Evolutionary conservation across 1,140 invertebrate genomes (phyloP).

Genomic region (Propsilocerus akamusi): DNA sequence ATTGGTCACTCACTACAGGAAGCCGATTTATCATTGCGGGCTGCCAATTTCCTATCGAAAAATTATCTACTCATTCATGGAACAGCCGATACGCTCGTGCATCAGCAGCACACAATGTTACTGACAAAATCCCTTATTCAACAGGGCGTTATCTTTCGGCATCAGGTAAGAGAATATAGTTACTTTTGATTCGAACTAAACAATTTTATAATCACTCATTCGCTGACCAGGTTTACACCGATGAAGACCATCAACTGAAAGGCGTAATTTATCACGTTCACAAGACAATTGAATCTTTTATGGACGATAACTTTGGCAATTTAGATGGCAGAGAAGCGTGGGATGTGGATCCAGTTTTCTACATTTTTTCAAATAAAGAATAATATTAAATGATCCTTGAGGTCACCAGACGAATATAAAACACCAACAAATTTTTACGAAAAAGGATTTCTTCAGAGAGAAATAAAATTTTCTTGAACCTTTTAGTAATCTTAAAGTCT

Average conservation of each 20-base stretch:
- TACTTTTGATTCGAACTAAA: background rate
- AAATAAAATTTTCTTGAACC: no score
- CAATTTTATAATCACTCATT: background rate
- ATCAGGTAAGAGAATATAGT: slow-evolving; percentile 38
- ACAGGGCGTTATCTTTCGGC: slow-evolving; percentile 52
- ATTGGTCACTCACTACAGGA: slow-evolving; percentile 37
- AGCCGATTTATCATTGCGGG: slow-evolving; percentile 49
- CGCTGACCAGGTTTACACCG: slow-evolving; percentile 55
- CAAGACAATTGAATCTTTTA: slow-evolving; percentile 65
- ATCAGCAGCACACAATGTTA: slow-evolving; percentile 66
- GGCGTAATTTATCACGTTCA: slow-evolving; percentile 56
- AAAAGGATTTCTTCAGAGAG: no score
- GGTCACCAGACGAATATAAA: no score
- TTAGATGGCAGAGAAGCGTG: slow-evolving; percentile 44
- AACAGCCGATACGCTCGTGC: slow-evolving; percentile 61
- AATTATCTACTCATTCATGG: slow-evolving; percentile 54
- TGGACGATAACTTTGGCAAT: slow-evolving; percentile 61
- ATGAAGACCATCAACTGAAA: slow-evolving; percentile 55
- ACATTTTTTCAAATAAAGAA: background rate
- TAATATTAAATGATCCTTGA: no score
- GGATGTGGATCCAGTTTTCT: slow-evolving; percentile 28
- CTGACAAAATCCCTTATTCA: slow-evolving; percentile 55
- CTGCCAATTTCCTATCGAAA: slow-evolving; percentile 38
- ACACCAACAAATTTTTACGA: no score
- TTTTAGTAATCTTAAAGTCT: no score